These are phyloP conservation scores for Labeo calbasu DNA, from an alignment of 2,797 vertebrate species.

Conservation along the genomic window DNA sequence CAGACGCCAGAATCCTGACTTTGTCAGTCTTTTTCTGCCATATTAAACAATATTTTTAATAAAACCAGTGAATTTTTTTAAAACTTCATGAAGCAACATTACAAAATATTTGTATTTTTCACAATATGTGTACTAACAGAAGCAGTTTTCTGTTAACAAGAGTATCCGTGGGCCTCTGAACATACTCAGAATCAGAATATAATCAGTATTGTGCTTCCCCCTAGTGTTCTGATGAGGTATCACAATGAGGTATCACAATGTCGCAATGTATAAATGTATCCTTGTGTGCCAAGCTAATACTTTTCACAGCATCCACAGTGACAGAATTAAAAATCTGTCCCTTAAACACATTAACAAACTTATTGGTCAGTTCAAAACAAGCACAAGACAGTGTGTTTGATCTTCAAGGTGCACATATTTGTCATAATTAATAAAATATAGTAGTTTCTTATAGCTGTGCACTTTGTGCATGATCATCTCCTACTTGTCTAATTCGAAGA, in stretches of 20 bases:
- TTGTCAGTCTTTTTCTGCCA: not conserved
- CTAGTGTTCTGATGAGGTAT: conserved; percentile 5
- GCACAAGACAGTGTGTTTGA: not conserved
- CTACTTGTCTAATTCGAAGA: not conserved
- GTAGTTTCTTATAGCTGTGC: not conserved
- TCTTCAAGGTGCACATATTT: not conserved
- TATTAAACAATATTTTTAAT: not conserved
- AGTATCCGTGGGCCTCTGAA: not conserved
- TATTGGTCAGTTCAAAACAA: not conserved
- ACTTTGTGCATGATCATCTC: not conserved
- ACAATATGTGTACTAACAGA: not conserved
- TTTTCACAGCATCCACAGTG: not conserved
- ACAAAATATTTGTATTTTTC: not conserved
- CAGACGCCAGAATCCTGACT: too few species aligned
- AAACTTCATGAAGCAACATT: not conserved
- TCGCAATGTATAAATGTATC: not conserved
- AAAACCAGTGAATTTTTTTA: not conserved
- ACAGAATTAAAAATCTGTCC: not conserved
- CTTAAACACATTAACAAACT: not conserved
- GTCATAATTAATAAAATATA: not conserved
- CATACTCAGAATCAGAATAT: not conserved
- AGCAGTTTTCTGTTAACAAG: not conserved
- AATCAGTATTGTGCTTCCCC: conserved; percentile 5
- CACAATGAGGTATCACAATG: not conserved
- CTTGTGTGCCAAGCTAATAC: not conserved